phyloP scores from a whole-genome alignment of 92 coral and sea anemone species.

The Anthopleura xanthogrammica region DNA sequence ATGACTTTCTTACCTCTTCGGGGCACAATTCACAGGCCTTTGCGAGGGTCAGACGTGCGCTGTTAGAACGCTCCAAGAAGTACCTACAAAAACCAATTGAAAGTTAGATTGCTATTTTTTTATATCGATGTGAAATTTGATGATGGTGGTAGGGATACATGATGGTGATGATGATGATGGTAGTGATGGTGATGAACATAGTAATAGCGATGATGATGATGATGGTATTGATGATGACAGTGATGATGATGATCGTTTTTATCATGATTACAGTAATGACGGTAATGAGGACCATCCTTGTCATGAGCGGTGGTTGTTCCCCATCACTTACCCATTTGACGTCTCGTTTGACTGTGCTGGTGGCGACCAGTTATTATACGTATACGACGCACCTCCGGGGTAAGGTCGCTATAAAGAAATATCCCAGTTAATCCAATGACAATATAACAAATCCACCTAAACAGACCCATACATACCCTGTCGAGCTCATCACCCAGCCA shows the following conservation, averaged over 20 bases:
- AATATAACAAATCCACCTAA: no score
- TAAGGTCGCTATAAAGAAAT: conserved; percentile 75
- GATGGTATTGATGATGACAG: background rate
- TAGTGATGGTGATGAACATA: background rate
- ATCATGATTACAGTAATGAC: background rate
- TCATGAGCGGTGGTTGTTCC: background rate
- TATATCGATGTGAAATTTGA: background rate
- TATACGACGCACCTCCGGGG: conserved; percentile 83
- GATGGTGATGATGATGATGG: background rate
- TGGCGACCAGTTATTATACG: conserved; percentile 99
- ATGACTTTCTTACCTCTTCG: conserved; percentile 75
- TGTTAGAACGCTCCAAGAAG: conserved; percentile 97
- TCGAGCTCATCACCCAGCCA: no score
- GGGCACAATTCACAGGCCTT: conserved; percentile 98
- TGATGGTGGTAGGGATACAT: background rate
- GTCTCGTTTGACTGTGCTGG: conserved; percentile 99
- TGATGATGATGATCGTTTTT: background rate
- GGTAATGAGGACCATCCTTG: background rate
- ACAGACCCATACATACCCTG: no score
- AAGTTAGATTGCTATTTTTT: background rate
- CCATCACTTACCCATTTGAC: conserved; percentile 82
- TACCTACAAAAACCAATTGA: conserved; percentile 46
- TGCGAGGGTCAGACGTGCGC: conserved; percentile 97
- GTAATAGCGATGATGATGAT: background rate
- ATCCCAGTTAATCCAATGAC: background rate